Base-by-base conservation (phyloP, 2,888 invertebrate species). In the Folsomia manolachei region DNA sequence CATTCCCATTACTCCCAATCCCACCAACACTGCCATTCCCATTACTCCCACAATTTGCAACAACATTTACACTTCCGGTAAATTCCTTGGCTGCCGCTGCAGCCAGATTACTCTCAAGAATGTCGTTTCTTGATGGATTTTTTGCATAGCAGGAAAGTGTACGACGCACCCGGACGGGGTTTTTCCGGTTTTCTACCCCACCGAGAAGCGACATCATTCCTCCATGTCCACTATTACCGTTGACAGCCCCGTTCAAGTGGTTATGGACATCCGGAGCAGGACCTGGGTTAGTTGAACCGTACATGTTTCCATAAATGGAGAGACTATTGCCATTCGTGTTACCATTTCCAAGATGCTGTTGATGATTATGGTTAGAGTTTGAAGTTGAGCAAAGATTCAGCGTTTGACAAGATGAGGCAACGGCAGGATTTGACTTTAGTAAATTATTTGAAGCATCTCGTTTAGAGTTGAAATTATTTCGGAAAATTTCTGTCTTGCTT, bases 91-190 rank as follows among this genome's bases (percentile, higher is more conserved):
- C 71, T 69, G 72, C 66, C 70, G 71, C 27, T 70, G 70, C 63
- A 73, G 71, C 63, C 71, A 74, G 72, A 72, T 71, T 73, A 62
- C 71, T 72, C 71, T 75, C 74, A 19, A 74, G 73, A 27, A 72
- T 63, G 56, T 77, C 73, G 56, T 71, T 63, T 74, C 75, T 72
- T 51, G 70, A 71, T 18, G 78, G 78, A 68, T 78, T 74, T 70
- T 78, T 78, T 19, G 77, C 78, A 66, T 78, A 78, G 64, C 78
- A 78, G 27, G 78, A 78, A 63, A 78, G 71, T 11, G 78, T 78
- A 26, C 78, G 62, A 25, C 78, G 71, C 67, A 78, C 77, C 63
- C 75, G 64, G n/a, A 70, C 71, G 11, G 70, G 62, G 51, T 69
- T 72, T 63, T 72, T 72, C 60, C 69, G 68, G n/a, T 11, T 19